phyloP scores from a whole-genome alignment of 2,113 vertebrate genomes.

The Pterocles burchelli region DNA sequence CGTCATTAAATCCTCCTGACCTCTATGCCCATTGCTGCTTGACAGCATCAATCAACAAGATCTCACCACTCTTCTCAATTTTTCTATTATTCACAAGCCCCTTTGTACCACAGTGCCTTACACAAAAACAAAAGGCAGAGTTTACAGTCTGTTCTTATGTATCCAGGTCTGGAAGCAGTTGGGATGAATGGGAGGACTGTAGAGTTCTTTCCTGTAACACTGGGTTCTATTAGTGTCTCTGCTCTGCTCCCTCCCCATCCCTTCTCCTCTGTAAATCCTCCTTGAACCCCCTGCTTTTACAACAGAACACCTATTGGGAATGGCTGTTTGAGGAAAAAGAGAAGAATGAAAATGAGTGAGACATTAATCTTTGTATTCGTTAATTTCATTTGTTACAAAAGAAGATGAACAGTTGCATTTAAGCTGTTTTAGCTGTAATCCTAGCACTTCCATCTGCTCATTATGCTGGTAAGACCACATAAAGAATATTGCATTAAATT shows the following conservation, averaged over 20 bases:
- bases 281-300: neutral
- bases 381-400: neutral
- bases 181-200: neutral
- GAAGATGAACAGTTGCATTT: neutral
- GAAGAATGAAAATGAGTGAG: neutral
- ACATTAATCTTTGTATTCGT: neutral
- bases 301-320: neutral
- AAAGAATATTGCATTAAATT: neutral
- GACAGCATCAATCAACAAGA: neutral
- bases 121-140: neutral
- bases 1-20: neutral
- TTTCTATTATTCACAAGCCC: neutral
- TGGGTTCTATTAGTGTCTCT: neutral
- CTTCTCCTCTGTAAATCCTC: neutral
- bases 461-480: neutral
- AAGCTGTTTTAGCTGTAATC: conserved; percentile 13
- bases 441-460: neutral
- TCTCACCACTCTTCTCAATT: neutral
- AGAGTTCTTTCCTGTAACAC: neutral
- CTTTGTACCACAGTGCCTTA: neutral
- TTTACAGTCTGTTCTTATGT: neutral
- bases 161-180: neutral
- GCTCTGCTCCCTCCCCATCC: neutral
- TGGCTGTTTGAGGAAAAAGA: neutral
- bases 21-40: neutral